A percentile compares a stretch with the other conserved stretches of the same genome.
phyloP scores from a whole-genome alignment of 2,888 invertebrate species.

The Abrostola triplasia region DNA sequence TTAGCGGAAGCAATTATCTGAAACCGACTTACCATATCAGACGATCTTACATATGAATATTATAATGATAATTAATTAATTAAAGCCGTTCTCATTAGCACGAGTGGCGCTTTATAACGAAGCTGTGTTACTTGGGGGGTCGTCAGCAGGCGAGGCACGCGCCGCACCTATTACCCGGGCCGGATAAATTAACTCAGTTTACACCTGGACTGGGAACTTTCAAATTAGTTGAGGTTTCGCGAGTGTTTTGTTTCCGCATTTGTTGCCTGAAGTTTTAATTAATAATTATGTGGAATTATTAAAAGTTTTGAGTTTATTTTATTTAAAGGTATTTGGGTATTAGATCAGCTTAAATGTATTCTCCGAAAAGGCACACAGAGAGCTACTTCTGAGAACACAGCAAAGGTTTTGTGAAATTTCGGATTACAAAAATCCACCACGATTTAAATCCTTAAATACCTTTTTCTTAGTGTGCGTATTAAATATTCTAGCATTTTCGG shows the following conservation, averaged over 20 bases:
- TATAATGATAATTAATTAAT: constrained; percentile 21
- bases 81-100: constrained; percentile 22
- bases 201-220: constrained; percentile 14
- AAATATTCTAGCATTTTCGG: too few species aligned
- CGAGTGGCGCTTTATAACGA: constrained; percentile 9
- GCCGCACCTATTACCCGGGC: background rate
- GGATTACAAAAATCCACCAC: too few species aligned
- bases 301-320: constrained; percentile 3
- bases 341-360: background rate
- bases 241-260: constrained; percentile 3
- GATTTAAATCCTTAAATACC: too few species aligned
- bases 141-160: constrained; percentile 33
- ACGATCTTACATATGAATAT: background rate
- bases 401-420: too few species aligned
- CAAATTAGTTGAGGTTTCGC: constrained; percentile 2
- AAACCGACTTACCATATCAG: background rate
- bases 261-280: constrained; percentile 1
- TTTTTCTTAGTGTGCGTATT: too few species aligned
- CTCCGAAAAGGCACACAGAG: too few species aligned
- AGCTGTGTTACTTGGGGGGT: constrained; percentile 2
- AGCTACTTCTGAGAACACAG: too few species aligned
- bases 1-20: background rate
- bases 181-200: constrained; percentile 9
- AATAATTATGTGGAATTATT: constrained; percentile 1
- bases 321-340: constrained; percentile 1